Evolutionary conservation across 2,113 vertebrate genomes (phyloP).

Genomic region (Pelusios castaneus): DNA sequence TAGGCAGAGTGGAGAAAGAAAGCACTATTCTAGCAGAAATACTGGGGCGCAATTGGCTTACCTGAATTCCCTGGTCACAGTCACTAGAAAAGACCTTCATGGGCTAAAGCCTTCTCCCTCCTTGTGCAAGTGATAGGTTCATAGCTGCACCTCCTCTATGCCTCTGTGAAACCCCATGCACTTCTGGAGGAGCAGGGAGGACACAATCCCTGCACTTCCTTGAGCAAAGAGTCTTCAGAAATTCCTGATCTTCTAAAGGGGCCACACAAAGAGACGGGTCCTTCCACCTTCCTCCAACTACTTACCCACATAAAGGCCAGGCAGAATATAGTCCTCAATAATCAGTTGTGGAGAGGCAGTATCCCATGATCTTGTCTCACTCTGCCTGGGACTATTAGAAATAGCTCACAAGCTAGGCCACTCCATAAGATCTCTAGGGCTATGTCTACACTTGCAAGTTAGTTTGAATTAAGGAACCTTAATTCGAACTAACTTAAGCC

Average conservation of each 20-base stretch:
- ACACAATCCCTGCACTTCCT: background rate
- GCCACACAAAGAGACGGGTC: background rate
- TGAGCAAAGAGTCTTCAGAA: background rate
- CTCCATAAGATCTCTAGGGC: background rate
- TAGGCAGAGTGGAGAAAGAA: background rate
- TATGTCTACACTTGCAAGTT: no score
- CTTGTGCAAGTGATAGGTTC: background rate
- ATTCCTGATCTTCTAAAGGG: background rate
- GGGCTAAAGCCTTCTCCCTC: no score
- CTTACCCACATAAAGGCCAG: background rate
- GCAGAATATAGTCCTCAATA: background rate
- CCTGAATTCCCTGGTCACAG: background rate
- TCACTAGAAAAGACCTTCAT: background rate
- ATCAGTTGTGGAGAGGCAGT: background rate
- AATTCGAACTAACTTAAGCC: no score
- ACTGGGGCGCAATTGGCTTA: background rate
- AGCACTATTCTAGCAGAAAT: background rate
- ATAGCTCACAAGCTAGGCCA: background rate
- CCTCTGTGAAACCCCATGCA: background rate
- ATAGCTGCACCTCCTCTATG: accelerated
- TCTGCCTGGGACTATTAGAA: accelerated
- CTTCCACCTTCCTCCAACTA: background rate
- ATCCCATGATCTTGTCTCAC: background rate
- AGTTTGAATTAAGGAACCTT: no score
- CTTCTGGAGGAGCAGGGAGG: background rate